These are phyloP conservation scores for Aeoliscus strigatus DNA, from an alignment of 2,797 vertebrate genomes.

Conservation along the genomic window DNA sequence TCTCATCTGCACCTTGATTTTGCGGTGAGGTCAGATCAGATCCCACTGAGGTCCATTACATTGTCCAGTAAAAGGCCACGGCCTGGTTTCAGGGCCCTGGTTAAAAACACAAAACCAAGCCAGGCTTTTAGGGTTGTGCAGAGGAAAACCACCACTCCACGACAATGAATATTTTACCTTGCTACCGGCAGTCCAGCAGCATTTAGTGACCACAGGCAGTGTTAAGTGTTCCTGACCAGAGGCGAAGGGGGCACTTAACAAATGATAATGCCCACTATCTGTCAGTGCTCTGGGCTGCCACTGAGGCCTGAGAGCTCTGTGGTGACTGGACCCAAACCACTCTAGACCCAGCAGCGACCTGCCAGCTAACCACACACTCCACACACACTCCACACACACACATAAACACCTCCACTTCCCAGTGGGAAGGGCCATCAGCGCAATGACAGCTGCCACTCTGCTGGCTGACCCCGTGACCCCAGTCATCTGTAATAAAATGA, in stretches of 20 bases:
- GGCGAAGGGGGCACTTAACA: slow-evolving; percentile 81
- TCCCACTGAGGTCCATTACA: slow-evolving; percentile 59
- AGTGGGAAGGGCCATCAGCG: slow-evolving; percentile 30
- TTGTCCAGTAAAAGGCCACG: slow-evolving; percentile 62
- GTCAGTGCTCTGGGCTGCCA: slow-evolving; percentile 62
- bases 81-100: slow-evolving; percentile 73
- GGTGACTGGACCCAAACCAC: slow-evolving; percentile 70
- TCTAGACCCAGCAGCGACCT: slow-evolving; percentile 68
- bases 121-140: slow-evolving; percentile 74
- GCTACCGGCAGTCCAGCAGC: slow-evolving; percentile 73
- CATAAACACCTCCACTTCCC: slow-evolving; percentile 57
- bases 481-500: slow-evolving; percentile 28
- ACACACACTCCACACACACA: slow-evolving; percentile 31
- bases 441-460: slow-evolving; percentile 59
- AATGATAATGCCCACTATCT: slow-evolving; percentile 79
- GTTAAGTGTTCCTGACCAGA: slow-evolving; percentile 83
- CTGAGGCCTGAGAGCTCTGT: slow-evolving; percentile 66
- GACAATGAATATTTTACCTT: slow-evolving; percentile 82
- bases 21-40: slow-evolving; percentile 45
- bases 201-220: slow-evolving; percentile 80
- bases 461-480: slow-evolving; percentile 49
- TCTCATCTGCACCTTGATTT: slow-evolving; percentile 41
- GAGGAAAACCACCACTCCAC: slow-evolving; percentile 80
- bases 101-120: slow-evolving; percentile 79
- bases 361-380: slow-evolving; percentile 73